Percentiles rank a stretch among this genome's conserved stretches.
Evolutionary conservation across 2,888 invertebrate species (phyloP).

Genomic region (Auanema sp.): DNA sequence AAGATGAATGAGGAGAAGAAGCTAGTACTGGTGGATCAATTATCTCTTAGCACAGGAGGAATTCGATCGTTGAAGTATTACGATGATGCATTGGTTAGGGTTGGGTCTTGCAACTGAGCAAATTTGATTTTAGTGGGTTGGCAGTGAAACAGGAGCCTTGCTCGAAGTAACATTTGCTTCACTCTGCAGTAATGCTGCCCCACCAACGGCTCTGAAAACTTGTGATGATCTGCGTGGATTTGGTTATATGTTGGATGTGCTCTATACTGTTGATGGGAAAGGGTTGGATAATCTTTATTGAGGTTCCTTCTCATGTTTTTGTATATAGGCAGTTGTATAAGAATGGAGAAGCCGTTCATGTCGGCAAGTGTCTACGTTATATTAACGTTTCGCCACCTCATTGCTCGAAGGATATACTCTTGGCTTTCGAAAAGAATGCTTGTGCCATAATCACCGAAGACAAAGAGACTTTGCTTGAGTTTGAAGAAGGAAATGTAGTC

Average conservation of each 20-base stretch:
- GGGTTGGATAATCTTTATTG: constrained; percentile 7
- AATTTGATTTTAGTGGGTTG: constrained; percentile 11
- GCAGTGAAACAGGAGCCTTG: constrained; percentile 18
- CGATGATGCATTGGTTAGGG: constrained; percentile 6
- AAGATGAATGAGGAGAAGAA: neutral
- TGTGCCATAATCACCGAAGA: no score
- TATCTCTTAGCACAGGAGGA: constrained; percentile 12
- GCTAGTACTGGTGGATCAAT: constrained; percentile 2
- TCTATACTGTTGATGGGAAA: constrained; percentile 13
- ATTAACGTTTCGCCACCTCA: no score
- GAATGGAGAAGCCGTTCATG: neutral
- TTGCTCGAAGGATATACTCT: no score
- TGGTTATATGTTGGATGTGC: neutral
- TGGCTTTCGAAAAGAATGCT: no score
- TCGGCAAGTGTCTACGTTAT: neutral
- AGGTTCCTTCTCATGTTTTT: neutral
- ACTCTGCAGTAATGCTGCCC: neutral
- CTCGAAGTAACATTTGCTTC: neutral
- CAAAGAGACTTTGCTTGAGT: no score
- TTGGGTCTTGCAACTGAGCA: neutral
- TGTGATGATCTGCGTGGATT: constrained; percentile 18
- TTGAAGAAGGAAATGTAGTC: no score
- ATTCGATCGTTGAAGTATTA: constrained; percentile 10
- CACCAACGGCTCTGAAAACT: constrained; percentile 2
- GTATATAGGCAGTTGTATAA: constrained; percentile 5